phyloP scores from a whole-genome alignment of 2,797 vertebrate species.

The Malurus splendens region DNA sequence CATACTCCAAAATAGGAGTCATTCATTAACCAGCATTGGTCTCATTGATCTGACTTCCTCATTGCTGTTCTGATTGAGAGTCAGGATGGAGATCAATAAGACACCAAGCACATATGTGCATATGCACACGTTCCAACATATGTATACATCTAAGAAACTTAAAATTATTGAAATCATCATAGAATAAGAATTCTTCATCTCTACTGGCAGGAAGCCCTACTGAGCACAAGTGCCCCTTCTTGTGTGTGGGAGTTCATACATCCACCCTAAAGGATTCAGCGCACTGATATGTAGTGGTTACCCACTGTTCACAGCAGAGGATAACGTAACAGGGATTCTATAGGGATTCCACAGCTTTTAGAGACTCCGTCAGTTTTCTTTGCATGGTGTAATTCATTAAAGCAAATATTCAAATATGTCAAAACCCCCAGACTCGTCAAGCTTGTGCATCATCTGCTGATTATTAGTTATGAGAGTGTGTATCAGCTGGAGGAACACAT shows the following conservation, averaged over 20 bases:
- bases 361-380: not conserved
- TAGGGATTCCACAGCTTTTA: not conserved
- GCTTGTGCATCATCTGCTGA: not conserved
- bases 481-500: not conserved
- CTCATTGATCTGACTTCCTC: not conserved
- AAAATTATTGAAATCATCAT: not conserved
- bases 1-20: not conserved
- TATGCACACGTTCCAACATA: not conserved
- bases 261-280: not conserved
- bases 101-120: fast-evolving
- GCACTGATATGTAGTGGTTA: not conserved
- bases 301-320: not conserved
- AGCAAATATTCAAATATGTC: not conserved
- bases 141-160: not conserved
- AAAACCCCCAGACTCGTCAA: not conserved
- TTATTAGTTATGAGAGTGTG: not conserved
- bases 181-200: not conserved
- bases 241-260: not conserved
- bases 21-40: not conserved
- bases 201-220: not conserved
- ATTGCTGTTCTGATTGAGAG: not conserved
- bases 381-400: not conserved
- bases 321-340: not conserved
- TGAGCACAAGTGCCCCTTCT: not conserved
- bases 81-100: fast-evolving